Base-by-base conservation (phyloP, 2,797 vertebrate species). In the Sebastes hopkinsi region DNA sequence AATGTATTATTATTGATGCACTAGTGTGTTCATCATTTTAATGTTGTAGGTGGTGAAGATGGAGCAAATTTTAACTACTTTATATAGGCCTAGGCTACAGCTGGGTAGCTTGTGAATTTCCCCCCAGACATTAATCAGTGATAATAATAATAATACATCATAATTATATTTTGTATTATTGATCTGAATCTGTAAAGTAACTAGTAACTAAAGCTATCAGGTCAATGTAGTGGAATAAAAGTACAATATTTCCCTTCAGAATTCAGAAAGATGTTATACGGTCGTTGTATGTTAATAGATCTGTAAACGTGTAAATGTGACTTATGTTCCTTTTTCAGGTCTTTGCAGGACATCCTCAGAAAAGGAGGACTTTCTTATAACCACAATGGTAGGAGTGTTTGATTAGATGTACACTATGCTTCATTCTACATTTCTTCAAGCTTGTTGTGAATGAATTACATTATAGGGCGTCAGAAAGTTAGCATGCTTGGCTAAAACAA, bases 321-420 rank as follows among this genome's bases (percentile, higher is more conserved):
- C 38, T 32, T 65, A 1, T 67, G 20, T 27, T 84, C 80, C 0
- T 92, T 74, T 90, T 92, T 92, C 91, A 98, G 98, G 96, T 93
- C 92, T 96, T 70, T 95, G 94, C 69, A 94, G 90, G 87, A 66
- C 79, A 0, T 95, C 94, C 79, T 93, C 94, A 87, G 98, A 96
- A 80, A 97, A 97, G 77, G 97, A 97, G 9, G 97, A 98, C 83
- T 94, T 96, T 54, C 95, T 99, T 8, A 92, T 99, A 89, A 97
- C 96, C 60, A 99, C 97, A 20, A 98, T 99, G 98, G 98, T 99
- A 95, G 83, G 95, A 75, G 11, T 62, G 34, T 36, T 67, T 38
- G 10, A 20, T 58, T 77, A 5, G 7, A 67, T 69, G 23, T n/a
- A 2, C 10, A 50, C 1, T 20, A 13, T 52, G n/a, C 46, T 77